Conservation (phyloP, 2,888 invertebrate genomes). For the Clunio marinus region DNA sequence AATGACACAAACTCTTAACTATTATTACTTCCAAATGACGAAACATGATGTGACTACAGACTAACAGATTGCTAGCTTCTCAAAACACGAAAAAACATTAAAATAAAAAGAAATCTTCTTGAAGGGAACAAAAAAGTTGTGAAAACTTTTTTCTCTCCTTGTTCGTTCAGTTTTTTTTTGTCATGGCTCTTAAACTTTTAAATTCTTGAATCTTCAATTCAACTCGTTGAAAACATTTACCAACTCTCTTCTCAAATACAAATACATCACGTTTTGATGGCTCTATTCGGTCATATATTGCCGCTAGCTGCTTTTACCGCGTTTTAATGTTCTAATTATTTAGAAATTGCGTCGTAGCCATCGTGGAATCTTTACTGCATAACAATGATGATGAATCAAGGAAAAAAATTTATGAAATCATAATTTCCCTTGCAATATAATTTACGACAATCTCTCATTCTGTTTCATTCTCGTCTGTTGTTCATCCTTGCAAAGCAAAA, state of each 20-base stretch:
- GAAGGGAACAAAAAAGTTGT: background rate
- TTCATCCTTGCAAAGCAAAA: too few species aligned
- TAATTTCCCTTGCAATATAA: background rate
- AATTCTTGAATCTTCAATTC: background rate
- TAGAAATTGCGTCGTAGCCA: background rate
- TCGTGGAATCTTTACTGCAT: background rate
- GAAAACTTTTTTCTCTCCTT: background rate
- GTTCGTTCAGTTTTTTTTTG: background rate
- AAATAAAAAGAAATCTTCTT: background rate
- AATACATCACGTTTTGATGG: background rate
- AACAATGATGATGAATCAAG: background rate
- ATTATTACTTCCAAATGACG: conserved; percentile 36
- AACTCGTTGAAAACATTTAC: too few species aligned
- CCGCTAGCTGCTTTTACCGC: background rate
- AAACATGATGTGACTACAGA: conserved; percentile 36
- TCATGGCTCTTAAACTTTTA: background rate
- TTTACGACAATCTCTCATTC: background rate
- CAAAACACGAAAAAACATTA: background rate
- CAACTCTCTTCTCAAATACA: too few species aligned
- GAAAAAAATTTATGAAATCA: background rate
- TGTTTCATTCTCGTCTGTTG: too few species aligned
- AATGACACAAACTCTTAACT: conserved; percentile 20
- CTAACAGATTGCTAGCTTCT: conserved; percentile 29
- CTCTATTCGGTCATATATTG: conserved; percentile 2
- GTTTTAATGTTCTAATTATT: background rate